Evolutionary conservation across 2,113 vertebrate species (phyloP), one percentile per base, ranked within the genome.

Genomic region (Tupaia chinensis): DNA sequence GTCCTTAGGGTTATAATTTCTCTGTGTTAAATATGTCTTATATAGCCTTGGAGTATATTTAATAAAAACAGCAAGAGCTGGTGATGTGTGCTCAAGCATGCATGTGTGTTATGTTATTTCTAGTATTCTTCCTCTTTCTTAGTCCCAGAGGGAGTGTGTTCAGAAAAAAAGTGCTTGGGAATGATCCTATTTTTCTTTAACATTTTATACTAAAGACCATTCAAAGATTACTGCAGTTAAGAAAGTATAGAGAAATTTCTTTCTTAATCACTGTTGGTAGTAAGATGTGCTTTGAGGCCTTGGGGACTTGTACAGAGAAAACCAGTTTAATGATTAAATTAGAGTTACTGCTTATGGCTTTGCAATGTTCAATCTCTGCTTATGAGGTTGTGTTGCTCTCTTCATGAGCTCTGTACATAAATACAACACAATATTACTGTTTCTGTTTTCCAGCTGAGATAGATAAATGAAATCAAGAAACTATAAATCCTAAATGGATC

Each of bases 101-200:
- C 17, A 0, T 9, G 23, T 81, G 27, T 81, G 1, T 88, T 5
- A 23, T 22, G 4, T 72, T 44, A 44, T 79, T 63, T 78, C 7
- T 56, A 44, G 27, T 54, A 54, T 80, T 61, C 23, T 32, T 32
- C 69, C 29, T 63, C 58, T 94, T 58, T 74, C 69, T 44, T 68
- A 70, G 56, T 77, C 32, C 61, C 19, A 53, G 22, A 73, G 60
- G 32, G 44, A 77, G 19, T 72, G 1, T 56, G 6, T 66, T 95
- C 74, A 25, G 44, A 95, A 95, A 72, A 58, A n/a, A 58, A 78
- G 44, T 77, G 87, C 77, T 88, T 78, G 44, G 72, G 25, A 73
- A 86, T 77, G 12, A 78, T 53, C 16, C 29, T 79, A 44, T 7
- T 32, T 69, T 79, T 72, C 65, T 34, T 53, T 69, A 53, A 34